These are phyloP conservation scores for Scolanthus callimorphus DNA, from an alignment of 92 coral and sea anemone species.

Conservation along the genomic window DNA sequence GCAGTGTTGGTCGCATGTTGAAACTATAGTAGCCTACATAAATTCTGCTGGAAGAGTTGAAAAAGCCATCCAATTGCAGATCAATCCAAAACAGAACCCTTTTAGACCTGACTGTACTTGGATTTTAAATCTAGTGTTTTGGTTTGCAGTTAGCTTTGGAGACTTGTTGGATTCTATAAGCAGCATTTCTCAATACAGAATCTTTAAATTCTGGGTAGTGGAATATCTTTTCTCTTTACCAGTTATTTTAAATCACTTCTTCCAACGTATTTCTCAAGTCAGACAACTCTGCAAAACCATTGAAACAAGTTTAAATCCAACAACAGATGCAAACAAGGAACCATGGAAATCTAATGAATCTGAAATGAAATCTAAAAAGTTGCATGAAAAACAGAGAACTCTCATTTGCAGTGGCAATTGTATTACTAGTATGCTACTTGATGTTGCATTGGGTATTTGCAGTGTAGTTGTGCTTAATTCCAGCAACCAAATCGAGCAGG, in stretches of 20 bases:
- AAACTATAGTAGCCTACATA: constrained; percentile 1
- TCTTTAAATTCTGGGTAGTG: constrained; percentile 2
- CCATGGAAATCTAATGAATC: too few relatives aligned
- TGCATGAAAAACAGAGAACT: constrained; percentile 18
- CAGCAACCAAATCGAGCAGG: constrained; percentile 14
- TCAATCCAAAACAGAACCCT: background rate
- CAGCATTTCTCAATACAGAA: background rate
- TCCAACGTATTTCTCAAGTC: constrained; percentile 12
- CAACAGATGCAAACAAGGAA: too few relatives aligned
- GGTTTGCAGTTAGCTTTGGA: background rate
- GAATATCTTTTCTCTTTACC: constrained; percentile 18
- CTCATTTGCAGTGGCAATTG: constrained; percentile 16
- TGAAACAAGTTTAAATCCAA: background rate
- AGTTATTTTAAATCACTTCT: constrained; percentile 10
- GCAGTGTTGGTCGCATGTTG: constrained; percentile 1
- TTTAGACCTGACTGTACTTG: background rate
- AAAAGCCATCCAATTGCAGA: background rate
- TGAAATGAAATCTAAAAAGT: background rate
- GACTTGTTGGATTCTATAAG: background rate
- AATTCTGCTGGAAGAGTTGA: background rate
- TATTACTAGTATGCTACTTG: constrained; percentile 24
- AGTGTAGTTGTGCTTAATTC: constrained; percentile 46
- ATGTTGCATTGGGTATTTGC: constrained; percentile 59
- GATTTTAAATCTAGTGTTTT: background rate
- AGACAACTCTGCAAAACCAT: background rate